Evolutionary conservation across 2,888 invertebrate species (phyloP).

Genomic region (Netelia melanura): DNA sequence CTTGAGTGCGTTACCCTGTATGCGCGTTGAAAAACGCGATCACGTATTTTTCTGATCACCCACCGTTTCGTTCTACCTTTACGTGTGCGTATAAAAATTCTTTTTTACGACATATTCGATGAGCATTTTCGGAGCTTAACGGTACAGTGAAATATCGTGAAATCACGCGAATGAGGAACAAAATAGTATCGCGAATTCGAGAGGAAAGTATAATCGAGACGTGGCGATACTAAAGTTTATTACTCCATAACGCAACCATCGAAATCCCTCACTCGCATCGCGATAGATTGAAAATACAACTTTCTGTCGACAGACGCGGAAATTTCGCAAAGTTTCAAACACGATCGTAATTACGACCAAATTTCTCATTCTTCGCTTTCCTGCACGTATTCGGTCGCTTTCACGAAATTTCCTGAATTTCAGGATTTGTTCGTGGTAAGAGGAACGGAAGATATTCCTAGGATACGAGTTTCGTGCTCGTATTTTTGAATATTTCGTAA

Average conservation of each 20-base stretch:
- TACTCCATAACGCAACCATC: conserved; percentile 18
- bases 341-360: conserved; percentile 29
- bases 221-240: conserved; percentile 5
- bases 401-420: not conserved
- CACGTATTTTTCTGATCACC: conserved; percentile 47
- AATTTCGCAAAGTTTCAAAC: conserved; percentile 30
- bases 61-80: conserved; percentile 32
- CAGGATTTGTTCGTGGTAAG: not conserved
- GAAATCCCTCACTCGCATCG: not conserved
- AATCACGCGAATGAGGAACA: no score
- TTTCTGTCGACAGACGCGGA: not conserved
- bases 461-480: not conserved
- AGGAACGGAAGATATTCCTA: not conserved
- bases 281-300: not conserved
- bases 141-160: no score
- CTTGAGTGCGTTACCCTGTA: conserved; percentile 61
- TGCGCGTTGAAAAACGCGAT: conserved; percentile 1
- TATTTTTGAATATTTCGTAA: not conserved
- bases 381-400: not conserved
- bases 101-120: no score
- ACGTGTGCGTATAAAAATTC: no score
- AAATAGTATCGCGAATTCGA: no score
- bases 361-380: not conserved
- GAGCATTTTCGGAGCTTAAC: no score
- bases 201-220: not conserved